Base-by-base conservation (phyloP, 1,140 invertebrate genomes). In the Campoletis sonorensis region DNA sequence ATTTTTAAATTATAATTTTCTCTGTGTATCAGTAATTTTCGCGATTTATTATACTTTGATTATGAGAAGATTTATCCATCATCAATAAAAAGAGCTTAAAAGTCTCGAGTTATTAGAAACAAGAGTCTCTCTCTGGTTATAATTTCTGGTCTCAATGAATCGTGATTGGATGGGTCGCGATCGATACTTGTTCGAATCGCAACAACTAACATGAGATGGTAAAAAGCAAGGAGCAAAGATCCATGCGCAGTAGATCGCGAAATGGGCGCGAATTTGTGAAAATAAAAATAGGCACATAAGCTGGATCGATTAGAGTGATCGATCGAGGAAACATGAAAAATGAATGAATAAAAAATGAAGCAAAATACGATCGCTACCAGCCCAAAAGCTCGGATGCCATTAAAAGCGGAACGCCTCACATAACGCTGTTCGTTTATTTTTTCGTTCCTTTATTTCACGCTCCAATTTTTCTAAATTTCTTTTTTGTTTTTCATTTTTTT, bases 311-410 rank as follows among this genome's bases (percentile, higher is more conserved):
- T 73, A 21, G 18, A 8, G 18, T 1, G 5, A 58, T 45, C 11
- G 11, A 11, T n/a, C 16, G 33, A 23, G 61, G 21, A 51, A 26
- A 40, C 10, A 18, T 45, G 61, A 33, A 51, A 45, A 18, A 70
- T n/a, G 27, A 71, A 30, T 40, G 4, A 61, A 61, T 16, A 37
- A 79, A 49, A 40, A 77, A 77, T 1, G 4, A 67, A 64, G 51
- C 51, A 27, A 64, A 13, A 54, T 77, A 27, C 23, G 54, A 77
- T 86, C 85, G 85, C 83, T 87, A 88, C 87, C 86, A 87, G 85
- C 88, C 88, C 88, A 89, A 90, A 88, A 91, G 90, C 87, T 86
- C 30, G 87, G 88, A 85, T 87, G 21, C 58, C 30, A 33, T 58
- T 11, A 87, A n/a, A n/a, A n/a, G 86, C 86, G 73, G 80, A 89